Conservation (phyloP, 1,140 invertebrate species). For the Lucilia sericata region DNA sequence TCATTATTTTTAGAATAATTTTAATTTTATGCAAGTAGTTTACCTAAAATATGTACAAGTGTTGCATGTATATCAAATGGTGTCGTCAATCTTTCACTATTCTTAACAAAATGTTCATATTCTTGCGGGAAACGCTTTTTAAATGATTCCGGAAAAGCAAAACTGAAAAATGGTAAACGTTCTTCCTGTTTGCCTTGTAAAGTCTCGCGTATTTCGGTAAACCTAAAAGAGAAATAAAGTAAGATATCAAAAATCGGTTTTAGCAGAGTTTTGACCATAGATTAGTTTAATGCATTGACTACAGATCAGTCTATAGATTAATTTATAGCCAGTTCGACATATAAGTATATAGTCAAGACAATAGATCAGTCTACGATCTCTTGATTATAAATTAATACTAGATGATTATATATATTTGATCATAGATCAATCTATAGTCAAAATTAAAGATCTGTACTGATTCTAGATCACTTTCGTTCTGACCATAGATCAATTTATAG, state of each 20-base stretch:
- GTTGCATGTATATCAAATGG: conserved; percentile 87
- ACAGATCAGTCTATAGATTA: no score
- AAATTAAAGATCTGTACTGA: not conserved
- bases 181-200: conserved; percentile 92
- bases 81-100: conserved; percentile 78
- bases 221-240: conserved; percentile 70
- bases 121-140: conserved; percentile 72
- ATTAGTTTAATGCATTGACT: no score
- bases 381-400: no score
- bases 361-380: not conserved
- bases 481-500: not conserved
- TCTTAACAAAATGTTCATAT: conserved; percentile 76
- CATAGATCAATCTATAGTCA: not conserved
- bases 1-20: not conserved
- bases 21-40: not conserved
- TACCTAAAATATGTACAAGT: conserved; percentile 74
- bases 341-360: not conserved
- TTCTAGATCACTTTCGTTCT: no score
- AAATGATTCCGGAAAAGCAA: conserved; percentile 80
- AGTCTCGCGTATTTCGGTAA: conserved; percentile 84
- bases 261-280: no score
- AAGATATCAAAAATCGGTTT: not conserved
- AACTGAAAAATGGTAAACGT: conserved; percentile 85
- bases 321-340: no score
- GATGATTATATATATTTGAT: no score